Conservation (phyloP, 2,888 invertebrate genomes). For the Theretra japonica region DNA sequence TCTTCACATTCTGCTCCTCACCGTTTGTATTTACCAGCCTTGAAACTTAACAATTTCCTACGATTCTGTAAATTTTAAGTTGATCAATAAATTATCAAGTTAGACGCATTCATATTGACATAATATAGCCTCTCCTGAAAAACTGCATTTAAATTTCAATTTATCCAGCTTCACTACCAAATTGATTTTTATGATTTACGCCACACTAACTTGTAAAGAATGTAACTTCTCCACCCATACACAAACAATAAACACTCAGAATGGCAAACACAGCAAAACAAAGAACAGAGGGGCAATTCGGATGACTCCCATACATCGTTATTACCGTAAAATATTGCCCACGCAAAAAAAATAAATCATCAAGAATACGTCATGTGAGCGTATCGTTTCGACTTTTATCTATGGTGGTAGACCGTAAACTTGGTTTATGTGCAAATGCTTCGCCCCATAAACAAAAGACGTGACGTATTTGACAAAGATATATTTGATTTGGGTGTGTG, state of each 20-base stretch:
- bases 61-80: too few species aligned
- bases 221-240: background rate
- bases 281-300: conserved; percentile 3
- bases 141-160: too few species aligned
- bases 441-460: conserved; percentile 27
- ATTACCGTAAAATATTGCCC: conserved; percentile 55
- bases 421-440: conserved; percentile 25
- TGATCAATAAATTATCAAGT: too few species aligned
- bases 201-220: background rate
- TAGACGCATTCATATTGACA: too few species aligned
- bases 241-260: background rate
- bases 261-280: background rate
- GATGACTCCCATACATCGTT: conserved; percentile 10
- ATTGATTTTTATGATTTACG: too few species aligned
- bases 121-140: too few species aligned
- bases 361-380: conserved; percentile 63
- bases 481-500: conserved; percentile 13
- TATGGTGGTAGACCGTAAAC: conserved; percentile 20
- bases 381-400: conserved; percentile 62
- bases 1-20: too few species aligned
- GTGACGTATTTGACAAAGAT: conserved; percentile 30
- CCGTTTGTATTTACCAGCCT: too few species aligned
- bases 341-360: conserved; percentile 57
- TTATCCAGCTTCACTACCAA: too few species aligned
- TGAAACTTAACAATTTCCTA: too few species aligned